These are phyloP conservation scores for Drosophila virilis DNA, from an alignment of 1,140 invertebrate species.

Conservation along the genomic window DNA sequence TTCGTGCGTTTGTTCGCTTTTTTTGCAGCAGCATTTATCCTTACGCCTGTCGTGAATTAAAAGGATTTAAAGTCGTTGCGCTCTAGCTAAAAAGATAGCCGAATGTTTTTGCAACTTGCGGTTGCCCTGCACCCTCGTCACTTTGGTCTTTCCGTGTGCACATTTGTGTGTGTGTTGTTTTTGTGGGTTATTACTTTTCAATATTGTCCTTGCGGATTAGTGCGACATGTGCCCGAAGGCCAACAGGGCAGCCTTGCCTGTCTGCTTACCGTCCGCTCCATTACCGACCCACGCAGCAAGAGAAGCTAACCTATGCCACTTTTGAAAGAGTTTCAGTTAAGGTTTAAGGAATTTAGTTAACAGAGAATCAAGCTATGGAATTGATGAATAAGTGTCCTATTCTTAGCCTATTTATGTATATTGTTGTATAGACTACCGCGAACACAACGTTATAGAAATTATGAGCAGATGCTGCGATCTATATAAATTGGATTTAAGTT, in stretches of 20 bases:
- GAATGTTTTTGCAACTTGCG: conserved; percentile 77
- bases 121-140: conserved; percentile 71
- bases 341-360: not conserved
- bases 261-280: conserved; percentile 20
- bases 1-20: conserved; percentile 56
- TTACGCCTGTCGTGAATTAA: conserved; percentile 79
- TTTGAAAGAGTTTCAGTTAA: not conserved
- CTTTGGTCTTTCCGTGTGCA: conserved; percentile 13
- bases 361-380: not conserved
- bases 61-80: conserved; percentile 75
- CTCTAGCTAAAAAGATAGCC: conserved; percentile 67
- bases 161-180: conserved; percentile 62
- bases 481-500: not conserved
- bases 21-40: conserved; percentile 41
- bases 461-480: not conserved
- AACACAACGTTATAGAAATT: not conserved
- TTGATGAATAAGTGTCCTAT: not conserved
- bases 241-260: conserved; percentile 25
- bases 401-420: not conserved
- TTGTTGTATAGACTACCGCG: not conserved
- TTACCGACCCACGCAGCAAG: conserved; percentile 6
- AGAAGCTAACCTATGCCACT: conserved; percentile 8
- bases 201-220: conserved; percentile 83
- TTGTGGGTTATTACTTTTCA: conserved; percentile 84
- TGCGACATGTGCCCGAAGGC: conserved; percentile 67